These are phyloP conservation scores for Malurus elegans DNA, from an alignment of 2,113 vertebrate species.

Conservation along the genomic window DNA sequence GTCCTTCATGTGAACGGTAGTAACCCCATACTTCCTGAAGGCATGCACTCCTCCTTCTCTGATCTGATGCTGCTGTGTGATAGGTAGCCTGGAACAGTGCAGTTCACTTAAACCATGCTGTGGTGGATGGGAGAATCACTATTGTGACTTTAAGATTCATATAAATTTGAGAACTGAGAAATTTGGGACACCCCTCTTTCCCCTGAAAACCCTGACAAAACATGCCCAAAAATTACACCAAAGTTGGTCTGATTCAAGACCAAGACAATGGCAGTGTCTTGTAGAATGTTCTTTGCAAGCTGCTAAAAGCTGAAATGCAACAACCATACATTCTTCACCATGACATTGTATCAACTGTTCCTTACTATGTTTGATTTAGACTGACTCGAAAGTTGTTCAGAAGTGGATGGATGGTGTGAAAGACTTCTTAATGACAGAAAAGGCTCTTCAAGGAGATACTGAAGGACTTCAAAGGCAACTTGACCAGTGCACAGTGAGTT, in stretches of 20 bases:
- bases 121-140: neutral
- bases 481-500: constrained; percentile 85
- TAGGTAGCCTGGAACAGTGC: neutral
- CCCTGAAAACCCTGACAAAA: neutral
- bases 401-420: constrained; percentile 86
- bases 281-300: neutral
- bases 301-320: neutral
- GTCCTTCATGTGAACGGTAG: neutral
- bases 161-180: neutral
- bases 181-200: rapidly evolving
- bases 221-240: neutral
- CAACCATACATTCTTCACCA: neutral
- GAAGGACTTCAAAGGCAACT: constrained; percentile 83
- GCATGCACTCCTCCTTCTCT: neutral
- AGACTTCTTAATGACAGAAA: constrained; percentile 81
- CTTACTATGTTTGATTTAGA: constrained; percentile 68
- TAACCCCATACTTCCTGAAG: neutral
- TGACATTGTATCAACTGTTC: neutral
- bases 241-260: neutral
- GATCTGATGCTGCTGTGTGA: neutral
- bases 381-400: constrained; percentile 77
- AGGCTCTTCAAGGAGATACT: constrained; percentile 63
- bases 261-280: neutral
- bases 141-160: neutral
- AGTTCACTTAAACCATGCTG: neutral